These are phyloP conservation scores for Philaethria dido DNA, from an alignment of 2,888 invertebrate species.

Conservation along the genomic window DNA sequence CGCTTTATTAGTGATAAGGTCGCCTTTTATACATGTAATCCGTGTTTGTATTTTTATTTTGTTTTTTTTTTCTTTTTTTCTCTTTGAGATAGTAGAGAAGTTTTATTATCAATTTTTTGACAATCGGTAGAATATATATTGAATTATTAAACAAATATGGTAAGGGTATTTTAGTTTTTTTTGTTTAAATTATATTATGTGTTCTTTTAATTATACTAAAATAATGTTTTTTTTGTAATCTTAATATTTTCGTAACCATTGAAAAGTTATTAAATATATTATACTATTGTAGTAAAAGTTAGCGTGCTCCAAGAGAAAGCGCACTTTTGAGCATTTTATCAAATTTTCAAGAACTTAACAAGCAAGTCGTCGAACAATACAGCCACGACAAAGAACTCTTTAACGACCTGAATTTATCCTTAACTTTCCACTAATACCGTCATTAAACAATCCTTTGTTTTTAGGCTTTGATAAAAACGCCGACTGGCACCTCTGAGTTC, in stretches of 20 bases:
- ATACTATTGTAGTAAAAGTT: neutral
- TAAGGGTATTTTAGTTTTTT: no score
- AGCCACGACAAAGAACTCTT: slow-evolving; percentile 73
- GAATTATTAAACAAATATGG: no score
- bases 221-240: neutral
- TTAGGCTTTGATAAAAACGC: slow-evolving; percentile 78
- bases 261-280: neutral
- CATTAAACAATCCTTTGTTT: slow-evolving; percentile 82
- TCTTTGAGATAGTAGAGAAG: no score
- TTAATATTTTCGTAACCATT: neutral
- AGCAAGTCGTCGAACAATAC: slow-evolving; percentile 66
- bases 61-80: no score
- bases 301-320: neutral
- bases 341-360: slow-evolving; percentile 56
- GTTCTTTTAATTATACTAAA: no score
- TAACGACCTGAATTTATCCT: slow-evolving; percentile 80
- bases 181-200: neutral
- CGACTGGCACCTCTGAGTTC: slow-evolving; percentile 68
- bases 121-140: no score
- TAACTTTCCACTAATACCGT: slow-evolving; percentile 81
- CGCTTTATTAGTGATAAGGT: no score
- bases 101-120: no score
- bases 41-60: no score
- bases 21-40: no score
- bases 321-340: slow-evolving; percentile 10